Conservation (phyloP, 2,113 vertebrate species). For the Brachyhypopomus occidentalis region DNA sequence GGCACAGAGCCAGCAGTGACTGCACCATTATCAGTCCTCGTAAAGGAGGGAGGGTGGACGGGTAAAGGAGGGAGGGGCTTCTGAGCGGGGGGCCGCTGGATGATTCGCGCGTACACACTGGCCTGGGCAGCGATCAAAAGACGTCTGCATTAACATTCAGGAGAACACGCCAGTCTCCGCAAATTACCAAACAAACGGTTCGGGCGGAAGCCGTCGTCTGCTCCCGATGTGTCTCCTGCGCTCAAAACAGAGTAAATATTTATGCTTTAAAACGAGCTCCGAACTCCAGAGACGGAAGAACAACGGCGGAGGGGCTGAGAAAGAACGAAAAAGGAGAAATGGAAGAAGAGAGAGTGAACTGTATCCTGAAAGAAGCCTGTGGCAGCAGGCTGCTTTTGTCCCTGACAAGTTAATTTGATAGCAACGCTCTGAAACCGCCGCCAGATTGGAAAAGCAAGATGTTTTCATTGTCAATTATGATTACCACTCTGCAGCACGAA, state of each 20-base stretch:
- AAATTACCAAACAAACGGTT: not conserved
- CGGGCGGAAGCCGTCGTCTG: not conserved
- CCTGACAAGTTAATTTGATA: conserved; percentile 62
- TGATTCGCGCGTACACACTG: not conserved
- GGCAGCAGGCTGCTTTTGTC: conserved; percentile 28
- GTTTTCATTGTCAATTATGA: conserved; percentile 59
- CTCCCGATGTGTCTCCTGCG: not conserved
- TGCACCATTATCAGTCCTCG: not conserved
- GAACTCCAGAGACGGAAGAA: not conserved
- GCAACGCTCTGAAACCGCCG: conserved; percentile 43
- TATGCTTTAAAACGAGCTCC: not conserved
- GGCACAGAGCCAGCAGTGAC: too few species aligned
- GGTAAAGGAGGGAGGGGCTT: not conserved
- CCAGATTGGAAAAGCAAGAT: conserved; percentile 53
- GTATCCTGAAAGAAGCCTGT: conserved; percentile 43
- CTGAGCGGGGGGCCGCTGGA: not conserved
- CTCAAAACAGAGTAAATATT: conserved; percentile 19
- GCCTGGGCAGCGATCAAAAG: not conserved
- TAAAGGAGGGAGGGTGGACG: too few species aligned
- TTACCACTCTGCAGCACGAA: conserved; percentile 42
- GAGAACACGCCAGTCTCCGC: not conserved
- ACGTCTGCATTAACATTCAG: not conserved
- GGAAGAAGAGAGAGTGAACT: too few species aligned
- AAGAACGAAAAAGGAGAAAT: not conserved
- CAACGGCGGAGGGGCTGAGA: not conserved